A percentile compares a stretch with the other conserved stretches of the same genome.
Evolutionary conservation across 2,888 invertebrate species (phyloP).

Genomic region (Hirtodrosophila confusa): DNA sequence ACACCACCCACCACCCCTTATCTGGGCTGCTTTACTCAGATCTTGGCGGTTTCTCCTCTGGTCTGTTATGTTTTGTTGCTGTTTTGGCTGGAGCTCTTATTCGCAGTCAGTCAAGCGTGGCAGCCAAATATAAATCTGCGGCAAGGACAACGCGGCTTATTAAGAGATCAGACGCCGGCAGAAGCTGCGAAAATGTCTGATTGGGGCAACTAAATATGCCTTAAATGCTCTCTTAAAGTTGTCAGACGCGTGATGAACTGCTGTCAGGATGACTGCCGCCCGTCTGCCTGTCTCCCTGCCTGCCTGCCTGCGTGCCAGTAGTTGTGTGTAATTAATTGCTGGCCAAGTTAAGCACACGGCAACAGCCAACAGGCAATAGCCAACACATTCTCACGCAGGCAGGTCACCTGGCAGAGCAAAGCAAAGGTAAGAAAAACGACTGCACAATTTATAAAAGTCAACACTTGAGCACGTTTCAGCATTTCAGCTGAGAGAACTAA

Average conservation of each 20-base stretch:
- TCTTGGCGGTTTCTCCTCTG: no score
- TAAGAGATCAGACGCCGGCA: slow-evolving; percentile 40
- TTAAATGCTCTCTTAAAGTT: slow-evolving; percentile 62
- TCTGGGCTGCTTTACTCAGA: no score
- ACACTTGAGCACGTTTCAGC: slow-evolving; percentile 74
- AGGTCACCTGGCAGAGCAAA: slow-evolving; percentile 15
- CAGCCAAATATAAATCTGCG: slow-evolving; percentile 67
- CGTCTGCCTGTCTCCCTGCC: slow-evolving; percentile 3
- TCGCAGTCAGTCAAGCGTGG: slow-evolving; percentile 61
- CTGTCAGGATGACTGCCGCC: slow-evolving; percentile 12
- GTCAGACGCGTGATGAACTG: slow-evolving; percentile 45
- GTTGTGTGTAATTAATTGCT: slow-evolving; percentile 72
- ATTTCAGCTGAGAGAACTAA: slow-evolving; percentile 44
- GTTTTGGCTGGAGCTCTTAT: slow-evolving; percentile 36
- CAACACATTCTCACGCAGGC: slow-evolving; percentile 32
- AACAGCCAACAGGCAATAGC: slow-evolving; percentile 27
- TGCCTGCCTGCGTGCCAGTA: slow-evolving; percentile 19
- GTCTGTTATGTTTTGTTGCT: no score
- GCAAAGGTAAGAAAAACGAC: slow-evolving; percentile 58
- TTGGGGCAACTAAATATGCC: slow-evolving; percentile 59
- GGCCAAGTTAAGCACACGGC: slow-evolving; percentile 65
- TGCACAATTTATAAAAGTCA: slow-evolving; percentile 80
- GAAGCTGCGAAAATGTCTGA: slow-evolving; percentile 18
- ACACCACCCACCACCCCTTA: neutral
- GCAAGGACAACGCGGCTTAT: slow-evolving; percentile 44